These are phyloP conservation scores for Lacanobia wlatinum DNA, from an alignment of 2,888 invertebrate species.

Conservation along the genomic window DNA sequence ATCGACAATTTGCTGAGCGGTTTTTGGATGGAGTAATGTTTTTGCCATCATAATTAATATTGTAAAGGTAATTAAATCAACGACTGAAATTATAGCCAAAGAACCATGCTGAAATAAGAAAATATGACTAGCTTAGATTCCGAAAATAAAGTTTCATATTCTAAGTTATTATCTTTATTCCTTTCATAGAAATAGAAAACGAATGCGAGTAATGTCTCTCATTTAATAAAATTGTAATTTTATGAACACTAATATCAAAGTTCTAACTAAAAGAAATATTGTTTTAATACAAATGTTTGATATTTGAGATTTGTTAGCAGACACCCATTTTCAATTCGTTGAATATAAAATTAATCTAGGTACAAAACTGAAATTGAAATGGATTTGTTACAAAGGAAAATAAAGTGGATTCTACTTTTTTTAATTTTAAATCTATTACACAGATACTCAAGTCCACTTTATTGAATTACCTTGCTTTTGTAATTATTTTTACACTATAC, in stretches of 20 bases:
- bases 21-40: not conserved
- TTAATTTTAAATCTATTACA: slow-evolving; percentile 28
- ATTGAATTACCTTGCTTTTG: slow-evolving; percentile 17
- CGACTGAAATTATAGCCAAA: not conserved
- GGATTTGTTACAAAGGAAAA: slow-evolving; percentile 35
- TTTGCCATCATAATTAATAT: not conserved
- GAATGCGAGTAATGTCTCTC: not conserved
- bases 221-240: slow-evolving; percentile 24
- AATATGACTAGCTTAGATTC: not conserved
- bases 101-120: not conserved
- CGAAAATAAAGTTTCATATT: not conserved
- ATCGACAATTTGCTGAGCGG: no score
- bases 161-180: not conserved
- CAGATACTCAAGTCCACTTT: slow-evolving; percentile 15
- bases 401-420: slow-evolving; percentile 33
- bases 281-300: slow-evolving; percentile 5
- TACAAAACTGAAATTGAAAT: slow-evolving; percentile 22
- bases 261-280: slow-evolving; percentile 12
- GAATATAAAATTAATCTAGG: slow-evolving; percentile 37
- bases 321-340: slow-evolving; percentile 23
- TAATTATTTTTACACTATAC: slow-evolving; percentile 2
- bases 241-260: slow-evolving; percentile 18
- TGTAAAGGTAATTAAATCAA: not conserved
- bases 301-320: slow-evolving; percentile 18
- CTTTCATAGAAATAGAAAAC: slow-evolving; percentile 3